These are phyloP conservation scores for Psittacula echo DNA, from an alignment of 2,797 vertebrate species.

Conservation along the genomic window DNA sequence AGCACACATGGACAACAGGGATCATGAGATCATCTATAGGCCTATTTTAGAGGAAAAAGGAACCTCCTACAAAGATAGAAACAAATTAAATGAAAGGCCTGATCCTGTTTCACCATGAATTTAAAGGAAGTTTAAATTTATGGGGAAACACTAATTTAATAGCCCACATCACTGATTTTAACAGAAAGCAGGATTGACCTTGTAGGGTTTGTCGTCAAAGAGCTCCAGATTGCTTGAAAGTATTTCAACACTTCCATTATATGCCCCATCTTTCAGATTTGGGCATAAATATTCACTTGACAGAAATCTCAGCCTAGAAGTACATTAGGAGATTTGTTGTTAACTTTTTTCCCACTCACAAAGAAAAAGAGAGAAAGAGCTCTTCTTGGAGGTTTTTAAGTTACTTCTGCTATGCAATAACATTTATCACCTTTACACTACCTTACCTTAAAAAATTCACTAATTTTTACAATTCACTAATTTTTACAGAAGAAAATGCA, in stretches of 20 bases:
- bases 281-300: slow-evolving; percentile 54
- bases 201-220: background rate
- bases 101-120: slow-evolving; percentile 1
- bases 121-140: background rate
- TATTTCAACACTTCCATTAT: slow-evolving; percentile 47
- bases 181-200: slow-evolving; percentile 1
- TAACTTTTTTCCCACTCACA: slow-evolving; percentile 33
- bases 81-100: background rate
- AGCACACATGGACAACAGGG: slow-evolving; percentile 34
- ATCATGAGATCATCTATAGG: slow-evolving; percentile 45
- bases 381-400: background rate
- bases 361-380: background rate
- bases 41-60: slow-evolving; percentile 7
- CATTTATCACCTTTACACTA: background rate
- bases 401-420: background rate
- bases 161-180: background rate
- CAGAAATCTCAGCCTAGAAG: slow-evolving; percentile 21
- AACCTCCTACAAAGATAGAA: slow-evolving; percentile 35
- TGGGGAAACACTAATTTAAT: background rate
- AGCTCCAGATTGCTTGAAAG: background rate
- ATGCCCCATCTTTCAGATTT: slow-evolving; percentile 1
- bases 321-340: slow-evolving; percentile 9
- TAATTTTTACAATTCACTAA: background rate
- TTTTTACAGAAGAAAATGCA: background rate
- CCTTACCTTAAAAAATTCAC: background rate